Evolutionary conservation across 1,140 invertebrate species (phyloP).

Genomic region (Ylistrum balloti): DNA sequence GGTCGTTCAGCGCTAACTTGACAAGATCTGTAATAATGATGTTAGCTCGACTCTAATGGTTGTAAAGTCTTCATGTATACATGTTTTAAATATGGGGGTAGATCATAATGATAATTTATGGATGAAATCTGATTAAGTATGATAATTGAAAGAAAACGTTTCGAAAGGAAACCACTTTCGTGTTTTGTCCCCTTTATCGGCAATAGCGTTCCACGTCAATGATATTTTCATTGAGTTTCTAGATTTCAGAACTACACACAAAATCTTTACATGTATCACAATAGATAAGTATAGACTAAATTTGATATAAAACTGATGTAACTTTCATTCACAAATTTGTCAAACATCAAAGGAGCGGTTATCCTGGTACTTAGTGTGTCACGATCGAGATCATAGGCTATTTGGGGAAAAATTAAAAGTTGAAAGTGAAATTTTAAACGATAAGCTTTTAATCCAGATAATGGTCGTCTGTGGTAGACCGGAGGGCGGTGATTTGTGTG

Average conservation of each 20-base stretch:
- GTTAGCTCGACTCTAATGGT: too few relatives aligned
- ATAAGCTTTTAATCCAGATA: background rate
- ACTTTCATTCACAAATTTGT: background rate
- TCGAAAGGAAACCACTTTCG: background rate
- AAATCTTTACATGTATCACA: background rate
- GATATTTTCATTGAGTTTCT: background rate
- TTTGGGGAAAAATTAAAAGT: background rate
- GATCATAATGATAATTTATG: too few relatives aligned
- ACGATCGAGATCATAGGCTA: background rate
- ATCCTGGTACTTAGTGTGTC: background rate
- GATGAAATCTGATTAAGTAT: background rate
- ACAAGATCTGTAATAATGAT: too few relatives aligned
- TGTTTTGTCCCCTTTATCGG: background rate
- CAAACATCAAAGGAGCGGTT: background rate
- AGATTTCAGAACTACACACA: too few relatives aligned
- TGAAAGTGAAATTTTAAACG: background rate
- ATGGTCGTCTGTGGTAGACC: too few relatives aligned
- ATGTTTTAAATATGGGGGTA: too few relatives aligned
- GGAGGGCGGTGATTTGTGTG: too few relatives aligned
- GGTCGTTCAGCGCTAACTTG: too few relatives aligned
- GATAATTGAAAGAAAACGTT: background rate
- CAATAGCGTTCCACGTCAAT: background rate
- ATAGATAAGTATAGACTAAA: background rate
- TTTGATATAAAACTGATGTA: slow-evolving; percentile 6
- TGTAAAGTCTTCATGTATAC: too few relatives aligned